Base-by-base conservation (phyloP, 1,140 invertebrate genomes). In the Lanistes nyassanus region DNA sequence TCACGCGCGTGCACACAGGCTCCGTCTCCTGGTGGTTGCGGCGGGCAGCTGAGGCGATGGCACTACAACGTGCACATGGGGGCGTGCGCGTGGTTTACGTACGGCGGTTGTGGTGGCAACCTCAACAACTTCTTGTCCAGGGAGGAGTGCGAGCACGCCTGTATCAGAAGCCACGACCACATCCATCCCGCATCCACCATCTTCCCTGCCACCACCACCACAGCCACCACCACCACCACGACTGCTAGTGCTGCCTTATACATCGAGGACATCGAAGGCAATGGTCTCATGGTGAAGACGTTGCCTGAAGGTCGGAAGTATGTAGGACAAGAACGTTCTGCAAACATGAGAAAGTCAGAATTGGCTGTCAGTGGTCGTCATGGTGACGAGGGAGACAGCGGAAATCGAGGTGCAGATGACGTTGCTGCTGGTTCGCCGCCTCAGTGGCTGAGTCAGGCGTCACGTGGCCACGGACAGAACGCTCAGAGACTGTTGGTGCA, bases 41-140 rank as follows among this genome's bases (percentile, higher is more conserved):
- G 89, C 19, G 92, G 92, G 4, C 81, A 90, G 3, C 90, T 93
- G 62, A 90, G 90, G 2, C 87, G 92, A 36, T 93, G 90, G 87
- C 91, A 88, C 82, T 92, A 87, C 83, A 91, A 94, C 86, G 83
- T 90, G 6, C 75, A 76, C 42, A 70, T 88, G 58, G 89, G 91
- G 53, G 86, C 89, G 73, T 74, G 73, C 21, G 82, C 90, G 53
- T 85, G 91, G 81, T 94, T 94, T 85, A 90, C 92, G 73, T 94
- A 92, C 77, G 92, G 93, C 11, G 93, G 93, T 70, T 94, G 93
- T 79, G 90, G 91, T 74, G 93, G 92, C 74, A 94, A 94, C 85
- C 88, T 85, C 56, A 94, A 94, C 90, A 92, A 91, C 81, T 94
- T 94, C 87, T 56, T 67, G 2, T 37, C 13, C 47, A 84, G 81